Evolutionary conservation across 64 coral and sea anemone species (phyloP).

Genomic region (Pocillopora verrucosa): DNA sequence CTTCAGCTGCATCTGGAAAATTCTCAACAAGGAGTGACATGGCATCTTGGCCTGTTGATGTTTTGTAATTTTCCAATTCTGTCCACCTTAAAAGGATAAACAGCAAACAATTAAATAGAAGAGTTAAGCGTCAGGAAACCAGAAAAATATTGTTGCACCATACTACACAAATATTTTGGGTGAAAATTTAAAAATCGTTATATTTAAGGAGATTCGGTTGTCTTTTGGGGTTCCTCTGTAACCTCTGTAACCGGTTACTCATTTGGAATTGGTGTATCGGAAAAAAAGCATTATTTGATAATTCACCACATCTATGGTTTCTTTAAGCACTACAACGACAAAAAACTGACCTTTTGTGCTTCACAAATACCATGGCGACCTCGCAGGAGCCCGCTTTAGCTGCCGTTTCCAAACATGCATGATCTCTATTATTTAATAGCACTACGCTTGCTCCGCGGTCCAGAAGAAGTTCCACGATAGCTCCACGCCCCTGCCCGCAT

Average conservation of each 20-base stretch:
- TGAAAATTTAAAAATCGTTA: no score
- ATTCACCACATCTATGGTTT: background rate
- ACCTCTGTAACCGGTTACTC: no score
- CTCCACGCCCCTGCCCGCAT: constrained; percentile 37
- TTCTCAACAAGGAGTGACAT: constrained; percentile 47
- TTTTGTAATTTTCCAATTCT: constrained; percentile 48
- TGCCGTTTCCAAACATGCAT: constrained; percentile 51
- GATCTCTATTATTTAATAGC: constrained; percentile 20
- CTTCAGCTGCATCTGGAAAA: constrained; percentile 41
- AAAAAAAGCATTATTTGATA: background rate
- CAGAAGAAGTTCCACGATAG: constrained; percentile 50
- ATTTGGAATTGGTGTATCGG: background rate
- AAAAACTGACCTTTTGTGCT: constrained; percentile 57
- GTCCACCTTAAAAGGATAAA: constrained; percentile 48
- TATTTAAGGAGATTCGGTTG: no score
- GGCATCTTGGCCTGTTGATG: constrained; percentile 14
- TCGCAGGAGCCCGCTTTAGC: constrained; percentile 62
- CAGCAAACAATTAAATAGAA: no score
- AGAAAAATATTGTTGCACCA: no score
- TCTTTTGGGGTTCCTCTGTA: background rate
- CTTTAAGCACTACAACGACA: background rate
- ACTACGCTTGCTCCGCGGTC: constrained; percentile 50
- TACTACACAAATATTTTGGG: no score
- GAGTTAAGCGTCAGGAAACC: no score
- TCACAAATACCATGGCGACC: constrained; percentile 59